These are phyloP conservation scores for Mesaphorura yosii DNA, from an alignment of 1,140 invertebrate genomes.

Conservation along the genomic window DNA sequence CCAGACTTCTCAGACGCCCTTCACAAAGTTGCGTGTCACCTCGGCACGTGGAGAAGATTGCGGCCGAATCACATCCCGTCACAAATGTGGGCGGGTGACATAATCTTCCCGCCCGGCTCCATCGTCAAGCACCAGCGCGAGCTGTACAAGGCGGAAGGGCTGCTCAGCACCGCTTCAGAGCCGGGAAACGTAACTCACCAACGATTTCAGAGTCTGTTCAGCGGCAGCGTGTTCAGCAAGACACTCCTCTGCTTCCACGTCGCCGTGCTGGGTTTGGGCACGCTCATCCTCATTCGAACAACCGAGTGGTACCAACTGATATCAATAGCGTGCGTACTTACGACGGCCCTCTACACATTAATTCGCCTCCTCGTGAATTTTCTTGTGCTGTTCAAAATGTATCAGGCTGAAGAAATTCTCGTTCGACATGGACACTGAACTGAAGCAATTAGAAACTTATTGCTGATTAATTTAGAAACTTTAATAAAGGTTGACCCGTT, in stretches of 20 bases:
- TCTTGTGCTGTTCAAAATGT: slow-evolving; percentile 44
- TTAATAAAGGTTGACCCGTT: too few relatives aligned
- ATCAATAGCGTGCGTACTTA: slow-evolving; percentile 58
- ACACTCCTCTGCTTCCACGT: slow-evolving; percentile 60
- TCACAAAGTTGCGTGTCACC: slow-evolving; percentile 74
- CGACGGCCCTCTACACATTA: slow-evolving; percentile 82
- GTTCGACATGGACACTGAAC: not conserved
- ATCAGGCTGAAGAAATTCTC: not conserved
- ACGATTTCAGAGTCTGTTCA: slow-evolving; percentile 64
- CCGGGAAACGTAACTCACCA: slow-evolving; percentile 66
- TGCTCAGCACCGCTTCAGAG: slow-evolving; percentile 59
- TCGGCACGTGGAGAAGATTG: slow-evolving; percentile 71
- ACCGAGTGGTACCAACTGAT: slow-evolving; percentile 84
- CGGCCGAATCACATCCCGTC: slow-evolving; percentile 49
- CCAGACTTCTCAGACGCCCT: slow-evolving; percentile 69
- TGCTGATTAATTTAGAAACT: too few relatives aligned
- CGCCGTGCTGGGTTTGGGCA: slow-evolving; percentile 58
- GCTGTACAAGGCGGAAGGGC: slow-evolving; percentile 64
- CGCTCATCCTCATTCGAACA: slow-evolving; percentile 61
- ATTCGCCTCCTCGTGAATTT: slow-evolving; percentile 80
- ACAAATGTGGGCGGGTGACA: slow-evolving; percentile 55
- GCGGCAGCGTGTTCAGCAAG: slow-evolving; percentile 62
- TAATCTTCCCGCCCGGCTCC: slow-evolving; percentile 62
- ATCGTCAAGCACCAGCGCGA: slow-evolving; percentile 66
- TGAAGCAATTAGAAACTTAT: too few relatives aligned